phyloP scores from a whole-genome alignment of 2,797 vertebrate genomes.

The Leontopithecus rosalia region DNA sequence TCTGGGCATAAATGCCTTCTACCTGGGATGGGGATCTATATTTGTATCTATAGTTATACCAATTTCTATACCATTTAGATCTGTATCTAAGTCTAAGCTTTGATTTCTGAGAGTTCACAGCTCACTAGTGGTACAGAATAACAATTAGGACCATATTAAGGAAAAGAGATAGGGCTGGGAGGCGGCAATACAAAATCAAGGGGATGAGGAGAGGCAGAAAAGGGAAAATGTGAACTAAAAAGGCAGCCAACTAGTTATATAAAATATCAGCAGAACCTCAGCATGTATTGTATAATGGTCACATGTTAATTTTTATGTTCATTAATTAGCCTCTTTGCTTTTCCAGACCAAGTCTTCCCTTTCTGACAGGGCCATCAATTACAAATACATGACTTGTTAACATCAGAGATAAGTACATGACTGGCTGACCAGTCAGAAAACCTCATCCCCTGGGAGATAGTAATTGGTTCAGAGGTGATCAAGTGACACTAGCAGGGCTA shows the following conservation, averaged over 20 bases:
- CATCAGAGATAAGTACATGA: neutral
- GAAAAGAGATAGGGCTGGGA: neutral
- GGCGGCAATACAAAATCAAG: neutral
- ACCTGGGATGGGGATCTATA: neutral
- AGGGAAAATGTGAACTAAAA: neutral
- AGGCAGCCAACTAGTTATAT: neutral
- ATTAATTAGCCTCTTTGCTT: neutral
- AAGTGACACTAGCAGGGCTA: neutral
- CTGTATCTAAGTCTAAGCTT: neutral
- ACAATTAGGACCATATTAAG: neutral
- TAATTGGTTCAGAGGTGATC: neutral
- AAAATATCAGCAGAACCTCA: neutral
- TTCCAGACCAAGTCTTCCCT: neutral
- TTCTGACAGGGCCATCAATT: neutral
- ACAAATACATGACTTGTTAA: neutral
- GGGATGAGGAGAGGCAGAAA: neutral
- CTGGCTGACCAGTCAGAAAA: neutral
- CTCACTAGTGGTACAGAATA: neutral
- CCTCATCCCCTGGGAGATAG: neutral
- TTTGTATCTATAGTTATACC: neutral
- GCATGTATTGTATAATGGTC: neutral
- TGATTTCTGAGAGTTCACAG: neutral
- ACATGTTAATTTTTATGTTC: neutral
- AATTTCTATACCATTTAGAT: neutral
- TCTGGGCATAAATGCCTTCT: neutral